These are phyloP conservation scores for Microtus montanus DNA, from an alignment of 2,113 vertebrate species.

Conservation along the genomic window DNA sequence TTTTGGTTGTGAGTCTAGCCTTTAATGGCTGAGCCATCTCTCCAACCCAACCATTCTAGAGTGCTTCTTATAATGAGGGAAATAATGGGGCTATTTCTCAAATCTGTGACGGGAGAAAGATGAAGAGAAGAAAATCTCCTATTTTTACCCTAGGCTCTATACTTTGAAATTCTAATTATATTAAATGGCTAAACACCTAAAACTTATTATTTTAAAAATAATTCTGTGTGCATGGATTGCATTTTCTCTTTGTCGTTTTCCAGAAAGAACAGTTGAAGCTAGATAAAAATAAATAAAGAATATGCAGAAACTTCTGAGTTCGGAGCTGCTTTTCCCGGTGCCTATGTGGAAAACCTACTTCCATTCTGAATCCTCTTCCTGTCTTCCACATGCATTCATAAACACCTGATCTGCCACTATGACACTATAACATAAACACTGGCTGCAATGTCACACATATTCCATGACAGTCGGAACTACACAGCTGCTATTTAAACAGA, in stretches of 20 bases:
- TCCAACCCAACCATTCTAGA: background rate
- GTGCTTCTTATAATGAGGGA: background rate
- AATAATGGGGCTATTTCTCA: background rate
- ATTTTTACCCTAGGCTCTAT: background rate
- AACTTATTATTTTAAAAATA: background rate
- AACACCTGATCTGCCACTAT: background rate
- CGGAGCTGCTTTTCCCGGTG: background rate
- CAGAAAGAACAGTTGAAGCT: background rate
- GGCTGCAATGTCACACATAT: background rate
- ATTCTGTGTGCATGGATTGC: background rate
- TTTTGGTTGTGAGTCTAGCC: background rate
- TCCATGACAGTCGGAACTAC: background rate
- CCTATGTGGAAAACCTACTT: background rate
- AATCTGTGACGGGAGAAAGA: background rate
- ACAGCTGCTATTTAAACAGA: conserved; percentile 1
- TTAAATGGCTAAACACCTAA: background rate
- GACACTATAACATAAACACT: no score
- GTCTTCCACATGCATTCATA: background rate
- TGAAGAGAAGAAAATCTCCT: background rate
- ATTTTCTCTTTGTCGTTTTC: background rate
- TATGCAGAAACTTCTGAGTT: background rate
- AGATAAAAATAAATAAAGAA: background rate
- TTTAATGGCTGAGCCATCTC: background rate
- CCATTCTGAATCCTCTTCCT: background rate
- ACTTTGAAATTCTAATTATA: background rate